A percentile compares a stretch with the other conserved stretches of the same genome.
phyloP scores from a whole-genome alignment of 2,797 vertebrate species.

The Gymnoscopelus braueri region DNA sequence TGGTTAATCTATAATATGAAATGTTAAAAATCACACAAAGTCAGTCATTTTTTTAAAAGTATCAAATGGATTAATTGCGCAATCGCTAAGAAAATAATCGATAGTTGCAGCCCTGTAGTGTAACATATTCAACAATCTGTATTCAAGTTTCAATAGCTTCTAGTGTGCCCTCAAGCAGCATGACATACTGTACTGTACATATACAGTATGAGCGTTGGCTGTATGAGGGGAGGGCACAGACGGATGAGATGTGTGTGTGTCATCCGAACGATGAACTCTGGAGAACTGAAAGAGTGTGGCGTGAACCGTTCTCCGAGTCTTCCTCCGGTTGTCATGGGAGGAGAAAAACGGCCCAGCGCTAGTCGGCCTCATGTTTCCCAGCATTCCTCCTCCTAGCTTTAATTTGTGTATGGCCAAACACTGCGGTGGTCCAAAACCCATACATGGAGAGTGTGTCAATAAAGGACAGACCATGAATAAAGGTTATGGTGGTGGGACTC shows the following conservation, averaged over 20 bases:
- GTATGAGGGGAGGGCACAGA: background rate
- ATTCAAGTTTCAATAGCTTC: no score
- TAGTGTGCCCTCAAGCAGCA: no score
- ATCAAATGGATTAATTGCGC: no score
- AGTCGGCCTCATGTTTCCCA: background rate
- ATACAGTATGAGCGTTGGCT: background rate
- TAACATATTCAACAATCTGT: no score
- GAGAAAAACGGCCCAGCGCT: background rate
- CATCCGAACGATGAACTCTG: background rate
- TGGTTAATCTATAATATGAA: no score
- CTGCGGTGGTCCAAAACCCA: constrained; percentile 1
- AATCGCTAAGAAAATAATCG: no score
- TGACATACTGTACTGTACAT: no score
- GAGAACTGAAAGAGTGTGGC: background rate
- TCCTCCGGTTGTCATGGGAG: background rate
- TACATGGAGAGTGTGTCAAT: background rate
- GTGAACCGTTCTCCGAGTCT: background rate
- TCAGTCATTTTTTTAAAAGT: no score
- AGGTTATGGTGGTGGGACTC: background rate
- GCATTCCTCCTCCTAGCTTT: background rate
- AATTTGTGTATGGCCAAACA: background rate
- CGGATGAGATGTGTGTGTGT: background rate
- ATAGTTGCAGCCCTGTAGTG: no score
- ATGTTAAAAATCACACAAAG: no score
- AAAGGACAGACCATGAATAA: background rate